These are phyloP conservation scores for Cataglyphis hispanica DNA, from an alignment of 1,140 invertebrate species.

Conservation along the genomic window DNA sequence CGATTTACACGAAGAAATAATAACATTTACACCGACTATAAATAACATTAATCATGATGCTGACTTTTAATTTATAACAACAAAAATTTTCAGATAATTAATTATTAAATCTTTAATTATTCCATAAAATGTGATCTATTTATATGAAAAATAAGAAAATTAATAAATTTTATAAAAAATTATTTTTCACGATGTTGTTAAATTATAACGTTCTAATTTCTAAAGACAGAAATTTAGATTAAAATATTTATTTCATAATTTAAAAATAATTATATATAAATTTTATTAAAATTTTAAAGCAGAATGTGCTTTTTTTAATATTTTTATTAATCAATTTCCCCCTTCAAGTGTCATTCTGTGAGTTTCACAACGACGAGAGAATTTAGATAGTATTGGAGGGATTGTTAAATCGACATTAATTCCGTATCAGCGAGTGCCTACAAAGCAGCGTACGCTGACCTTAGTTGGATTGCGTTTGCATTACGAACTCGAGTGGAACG, in stretches of 20 bases:
- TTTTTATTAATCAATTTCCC: neutral
- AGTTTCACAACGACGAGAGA: constrained; percentile 51
- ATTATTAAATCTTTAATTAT: neutral
- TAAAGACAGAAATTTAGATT: neutral
- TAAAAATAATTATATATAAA: too few species aligned
- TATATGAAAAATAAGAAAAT: neutral
- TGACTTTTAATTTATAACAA: neutral
- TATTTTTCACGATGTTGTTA: neutral
- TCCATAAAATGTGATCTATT: neutral
- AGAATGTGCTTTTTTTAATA: neutral
- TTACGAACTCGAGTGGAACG: constrained; percentile 81
- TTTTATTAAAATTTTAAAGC: too few species aligned
- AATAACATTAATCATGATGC: neutral
- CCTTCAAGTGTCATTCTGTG: neutral
- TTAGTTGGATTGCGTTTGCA: constrained; percentile 82
- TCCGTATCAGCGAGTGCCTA: constrained; percentile 76
- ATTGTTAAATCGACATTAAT: constrained; percentile 79
- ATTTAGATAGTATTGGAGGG: constrained; percentile 65
- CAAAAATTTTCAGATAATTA: neutral
- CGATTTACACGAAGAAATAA: constrained; percentile 6
- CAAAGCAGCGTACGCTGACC: constrained; percentile 80
- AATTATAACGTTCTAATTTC: neutral
- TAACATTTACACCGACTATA: neutral
- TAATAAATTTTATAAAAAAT: neutral
- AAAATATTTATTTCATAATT: neutral